A percentile compares a stretch with the other conserved stretches of the same genome.
Evolutionary conservation across 1,140 invertebrate species (phyloP).

Genomic region (Pseudobourletiella spinata): DNA sequence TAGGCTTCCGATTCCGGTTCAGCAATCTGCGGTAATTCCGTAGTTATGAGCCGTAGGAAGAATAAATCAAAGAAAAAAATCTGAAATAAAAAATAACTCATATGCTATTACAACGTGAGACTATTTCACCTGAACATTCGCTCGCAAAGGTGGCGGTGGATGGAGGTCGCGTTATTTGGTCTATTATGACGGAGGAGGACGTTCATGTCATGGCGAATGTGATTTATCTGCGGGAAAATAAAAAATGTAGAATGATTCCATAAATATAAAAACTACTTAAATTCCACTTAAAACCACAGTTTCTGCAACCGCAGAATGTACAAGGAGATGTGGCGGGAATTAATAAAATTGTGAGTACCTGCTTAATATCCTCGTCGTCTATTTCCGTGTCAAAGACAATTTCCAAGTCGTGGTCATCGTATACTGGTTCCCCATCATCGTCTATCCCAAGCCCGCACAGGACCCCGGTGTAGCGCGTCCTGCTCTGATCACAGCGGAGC

Average conservation of each 20-base stretch:
- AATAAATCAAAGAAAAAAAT: neutral
- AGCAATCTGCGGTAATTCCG: constrained; percentile 4
- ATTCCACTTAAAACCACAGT: too few relatives aligned
- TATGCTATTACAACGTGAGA: neutral
- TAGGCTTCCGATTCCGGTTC: constrained; percentile 7
- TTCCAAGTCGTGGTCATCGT: constrained; percentile 74
- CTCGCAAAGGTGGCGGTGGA: constrained; percentile 8
- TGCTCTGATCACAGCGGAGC: constrained; percentile 48
- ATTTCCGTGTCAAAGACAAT: constrained; percentile 64
- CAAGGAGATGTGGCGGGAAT: too few relatives aligned
- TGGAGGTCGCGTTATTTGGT: constrained; percentile 4
- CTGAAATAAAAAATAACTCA: neutral
- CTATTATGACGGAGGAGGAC: constrained; percentile 38
- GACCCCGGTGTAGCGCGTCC: constrained; percentile 57
- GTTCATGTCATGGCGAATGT: constrained; percentile 53
- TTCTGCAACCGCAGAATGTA: too few relatives aligned
- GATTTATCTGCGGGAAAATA: constrained; percentile 47
- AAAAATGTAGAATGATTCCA: too few relatives aligned
- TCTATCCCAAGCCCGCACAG: constrained; percentile 72
- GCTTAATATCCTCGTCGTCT: constrained; percentile 52
- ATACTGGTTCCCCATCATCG: constrained; percentile 43
- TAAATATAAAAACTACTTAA: too few relatives aligned
- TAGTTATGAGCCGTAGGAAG: neutral
- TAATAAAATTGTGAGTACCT: too few relatives aligned
- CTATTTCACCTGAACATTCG: constrained; percentile 18